These are phyloP conservation scores for Dermatophagoides farinae DNA, from an alignment of 1,140 invertebrate genomes.

Conservation along the genomic window DNA sequence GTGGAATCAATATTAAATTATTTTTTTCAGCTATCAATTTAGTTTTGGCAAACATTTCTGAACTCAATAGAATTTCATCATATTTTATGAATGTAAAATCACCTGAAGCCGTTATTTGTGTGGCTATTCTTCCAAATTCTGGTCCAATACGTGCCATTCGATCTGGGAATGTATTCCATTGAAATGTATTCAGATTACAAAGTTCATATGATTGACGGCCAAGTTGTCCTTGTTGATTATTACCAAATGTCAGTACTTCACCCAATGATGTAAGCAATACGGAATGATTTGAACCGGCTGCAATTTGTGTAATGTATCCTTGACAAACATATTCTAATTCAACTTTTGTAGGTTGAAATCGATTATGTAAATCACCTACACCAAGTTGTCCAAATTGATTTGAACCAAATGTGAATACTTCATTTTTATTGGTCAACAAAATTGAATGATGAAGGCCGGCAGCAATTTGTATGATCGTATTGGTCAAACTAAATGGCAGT, in stretches of 20 bases:
- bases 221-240: conserved; percentile 77
- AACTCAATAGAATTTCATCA: conserved; percentile 76
- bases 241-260: conserved; percentile 80
- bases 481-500: conserved; percentile 36
- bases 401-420: conserved; percentile 59
- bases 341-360: conserved; percentile 13
- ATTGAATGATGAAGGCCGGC: conserved; percentile 70
- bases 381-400: conserved; percentile 87
- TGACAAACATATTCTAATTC: background rate
- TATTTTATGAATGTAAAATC: conserved; percentile 87
- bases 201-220: conserved; percentile 32
- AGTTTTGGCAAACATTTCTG: conserved; percentile 53
- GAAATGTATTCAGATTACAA: conserved; percentile 20
- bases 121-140: conserved; percentile 52
- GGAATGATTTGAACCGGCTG: conserved; percentile 85
- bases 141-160: conserved; percentile 44
- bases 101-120: conserved; percentile 77
- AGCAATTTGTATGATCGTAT: conserved; percentile 48
- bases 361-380: conserved; percentile 33
- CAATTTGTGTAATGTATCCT: conserved; percentile 43
- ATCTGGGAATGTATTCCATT: conserved; percentile 61
- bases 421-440: conserved; percentile 39
- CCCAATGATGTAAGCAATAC: conserved; percentile 70
- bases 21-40: conserved; percentile 69
- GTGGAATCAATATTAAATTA: conserved; percentile 39